Evolutionary conservation across 2,888 invertebrate genomes (phyloP).

Genomic region (Perdita meconis): DNA sequence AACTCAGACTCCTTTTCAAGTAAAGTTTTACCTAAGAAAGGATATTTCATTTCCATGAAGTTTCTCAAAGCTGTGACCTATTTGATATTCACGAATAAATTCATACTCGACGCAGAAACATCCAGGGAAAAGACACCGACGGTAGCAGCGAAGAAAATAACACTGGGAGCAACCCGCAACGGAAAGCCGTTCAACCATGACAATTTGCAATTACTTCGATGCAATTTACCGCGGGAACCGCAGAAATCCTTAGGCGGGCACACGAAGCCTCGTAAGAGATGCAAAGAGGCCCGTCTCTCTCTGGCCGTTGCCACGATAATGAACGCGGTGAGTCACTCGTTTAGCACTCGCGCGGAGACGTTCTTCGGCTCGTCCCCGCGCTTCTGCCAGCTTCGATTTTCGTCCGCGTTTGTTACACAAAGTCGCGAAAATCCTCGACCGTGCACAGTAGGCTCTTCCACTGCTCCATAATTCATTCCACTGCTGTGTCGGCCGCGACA

Average conservation of each 20-base stretch:
- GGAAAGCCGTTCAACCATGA: too few relatives aligned
- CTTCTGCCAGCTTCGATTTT: not conserved
- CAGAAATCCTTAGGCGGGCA: not conserved
- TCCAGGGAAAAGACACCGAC: too few relatives aligned
- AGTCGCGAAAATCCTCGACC: not conserved
- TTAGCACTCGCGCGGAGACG: constrained; percentile 1
- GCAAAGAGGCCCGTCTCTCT: not conserved
- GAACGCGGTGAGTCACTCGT: constrained; percentile 1
- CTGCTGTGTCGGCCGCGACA: not conserved
- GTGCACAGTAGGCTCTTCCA: not conserved
- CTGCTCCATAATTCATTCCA: constrained; percentile 16
- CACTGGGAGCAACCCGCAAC: too few relatives aligned
- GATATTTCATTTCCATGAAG: too few relatives aligned
- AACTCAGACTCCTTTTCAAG: too few relatives aligned
- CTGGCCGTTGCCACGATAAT: not conserved
- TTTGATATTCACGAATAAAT: too few relatives aligned
- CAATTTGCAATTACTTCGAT: too few relatives aligned
- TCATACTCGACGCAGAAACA: too few relatives aligned
- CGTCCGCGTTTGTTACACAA: not conserved
- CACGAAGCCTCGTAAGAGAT: not conserved
- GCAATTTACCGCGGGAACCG: too few relatives aligned
- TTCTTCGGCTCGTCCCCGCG: not conserved
- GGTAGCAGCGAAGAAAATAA: too few relatives aligned
- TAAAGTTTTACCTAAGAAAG: too few relatives aligned
- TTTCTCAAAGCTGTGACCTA: too few relatives aligned